A percentile compares a stretch with the other conserved stretches of the same genome.
Evolutionary conservation across 2,797 vertebrate genomes (phyloP).

Genomic region (Rhinogobio ventralis): DNA sequence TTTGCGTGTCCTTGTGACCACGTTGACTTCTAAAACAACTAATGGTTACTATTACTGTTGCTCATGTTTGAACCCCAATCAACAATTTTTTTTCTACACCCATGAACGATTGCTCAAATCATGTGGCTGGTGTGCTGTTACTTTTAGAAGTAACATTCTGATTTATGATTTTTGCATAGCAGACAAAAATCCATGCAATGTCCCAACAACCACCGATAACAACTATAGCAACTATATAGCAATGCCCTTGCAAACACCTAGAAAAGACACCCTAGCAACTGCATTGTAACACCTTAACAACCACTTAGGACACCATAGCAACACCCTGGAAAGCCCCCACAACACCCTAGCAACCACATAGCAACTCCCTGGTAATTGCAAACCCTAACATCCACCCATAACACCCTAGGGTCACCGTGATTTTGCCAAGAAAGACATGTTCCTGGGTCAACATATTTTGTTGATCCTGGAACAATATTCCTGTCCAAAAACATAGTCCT

Average conservation of each 20-base stretch:
- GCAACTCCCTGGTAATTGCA: background rate
- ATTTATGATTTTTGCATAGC: background rate
- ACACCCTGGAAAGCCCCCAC: background rate
- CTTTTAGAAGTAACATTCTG: no score
- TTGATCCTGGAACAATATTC: background rate
- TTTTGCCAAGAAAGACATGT: no score
- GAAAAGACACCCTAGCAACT: background rate
- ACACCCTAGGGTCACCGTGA: background rate
- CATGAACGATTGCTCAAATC: no score
- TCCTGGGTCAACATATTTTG: no score
- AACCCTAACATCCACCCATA: background rate
- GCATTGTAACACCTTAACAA: background rate
- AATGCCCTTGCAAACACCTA: background rate
- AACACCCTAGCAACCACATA: background rate
- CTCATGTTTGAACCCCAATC: background rate
- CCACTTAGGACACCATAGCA: background rate
- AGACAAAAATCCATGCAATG: background rate
- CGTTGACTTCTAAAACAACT: background rate
- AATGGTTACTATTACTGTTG: background rate
- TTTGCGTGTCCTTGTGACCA: constrained; percentile 10
- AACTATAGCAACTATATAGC: background rate
- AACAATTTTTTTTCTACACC: no score
- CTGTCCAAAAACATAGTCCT: no score
- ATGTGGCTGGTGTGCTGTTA: no score
- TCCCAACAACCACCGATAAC: background rate